phyloP scores from a whole-genome alignment of 2,113 vertebrate species.

The Dasypus novemcinctus region DNA sequence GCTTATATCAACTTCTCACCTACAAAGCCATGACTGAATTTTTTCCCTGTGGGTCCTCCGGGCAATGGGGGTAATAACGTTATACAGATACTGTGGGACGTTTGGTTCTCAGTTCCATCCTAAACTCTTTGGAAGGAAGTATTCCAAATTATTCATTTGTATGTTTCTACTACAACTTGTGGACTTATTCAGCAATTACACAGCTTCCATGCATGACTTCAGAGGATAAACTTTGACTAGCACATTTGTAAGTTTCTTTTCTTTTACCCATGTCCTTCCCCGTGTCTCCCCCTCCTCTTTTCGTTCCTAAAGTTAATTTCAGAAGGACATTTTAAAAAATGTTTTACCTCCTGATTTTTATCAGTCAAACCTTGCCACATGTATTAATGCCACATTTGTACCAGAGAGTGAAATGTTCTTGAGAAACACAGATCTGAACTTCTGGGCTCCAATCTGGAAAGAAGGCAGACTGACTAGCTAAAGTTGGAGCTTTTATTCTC shows the following conservation, averaged over 20 bases:
- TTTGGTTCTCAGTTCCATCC: not conserved
- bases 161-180: not conserved
- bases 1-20: not conserved
- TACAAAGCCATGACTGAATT: not conserved
- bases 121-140: not conserved
- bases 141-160: slow-evolving; percentile 3
- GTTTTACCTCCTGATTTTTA: not conserved
- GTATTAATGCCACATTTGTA: not conserved
- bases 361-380: not conserved
- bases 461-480: slow-evolving; percentile 56
- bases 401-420: slow-evolving; percentile 23
- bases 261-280: not conserved
- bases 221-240: not conserved
- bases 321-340: slow-evolving; percentile 22
- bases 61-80: not conserved
- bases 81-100: not conserved
- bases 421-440: slow-evolving; percentile 44
- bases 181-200: not conserved
- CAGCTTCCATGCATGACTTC: not conserved
- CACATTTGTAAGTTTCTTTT: slow-evolving; percentile 16
- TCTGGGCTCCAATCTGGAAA: slow-evolving; percentile 61
- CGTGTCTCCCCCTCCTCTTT: not conserved
- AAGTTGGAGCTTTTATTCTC: not conserved
- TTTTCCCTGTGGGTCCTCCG: not conserved
- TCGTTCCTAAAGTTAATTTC: not conserved